Conservation (phyloP, 1,140 invertebrate species). For the Plodia interpunctella region DNA sequence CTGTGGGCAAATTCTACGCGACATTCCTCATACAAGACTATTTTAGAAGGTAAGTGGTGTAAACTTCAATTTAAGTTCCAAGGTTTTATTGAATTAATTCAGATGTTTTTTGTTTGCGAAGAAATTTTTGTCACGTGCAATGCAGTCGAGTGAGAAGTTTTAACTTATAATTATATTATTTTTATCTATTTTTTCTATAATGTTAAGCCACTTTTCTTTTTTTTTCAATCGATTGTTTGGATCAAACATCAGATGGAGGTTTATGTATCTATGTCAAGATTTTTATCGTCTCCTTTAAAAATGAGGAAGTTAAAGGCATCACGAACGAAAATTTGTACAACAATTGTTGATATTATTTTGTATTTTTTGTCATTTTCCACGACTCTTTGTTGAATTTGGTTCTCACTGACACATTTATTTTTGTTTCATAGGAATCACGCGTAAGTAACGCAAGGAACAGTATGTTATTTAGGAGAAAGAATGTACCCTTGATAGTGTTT, state of each 20-base stretch:
- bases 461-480: slow-evolving; percentile 59
- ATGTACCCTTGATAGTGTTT: slow-evolving; percentile 59
- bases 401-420: slow-evolving; percentile 65
- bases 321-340: too few species aligned
- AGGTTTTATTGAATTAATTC: neutral
- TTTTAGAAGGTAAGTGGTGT: slow-evolving; percentile 82
- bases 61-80: too few species aligned
- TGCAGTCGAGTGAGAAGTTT: neutral
- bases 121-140: neutral
- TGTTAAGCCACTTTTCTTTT: too few species aligned
- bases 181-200: neutral
- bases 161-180: neutral
- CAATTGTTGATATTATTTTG: slow-evolving; percentile 5
- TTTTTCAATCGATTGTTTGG: too few species aligned
- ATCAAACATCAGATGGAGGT: too few species aligned
- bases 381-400: slow-evolving; percentile 29
- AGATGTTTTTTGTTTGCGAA: neutral
- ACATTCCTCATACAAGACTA: slow-evolving; percentile 99
- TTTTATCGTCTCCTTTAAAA: too few species aligned
- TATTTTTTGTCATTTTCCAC: slow-evolving; percentile 17
- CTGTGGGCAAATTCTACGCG: slow-evolving; percentile 99
- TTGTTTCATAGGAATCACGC: slow-evolving; percentile 78
- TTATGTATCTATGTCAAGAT: too few species aligned
- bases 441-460: slow-evolving; percentile 71
- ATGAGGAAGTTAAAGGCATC: too few species aligned